Conservation (phyloP, 2,888 invertebrate genomes). For the Sylvicola cinctus region DNA sequence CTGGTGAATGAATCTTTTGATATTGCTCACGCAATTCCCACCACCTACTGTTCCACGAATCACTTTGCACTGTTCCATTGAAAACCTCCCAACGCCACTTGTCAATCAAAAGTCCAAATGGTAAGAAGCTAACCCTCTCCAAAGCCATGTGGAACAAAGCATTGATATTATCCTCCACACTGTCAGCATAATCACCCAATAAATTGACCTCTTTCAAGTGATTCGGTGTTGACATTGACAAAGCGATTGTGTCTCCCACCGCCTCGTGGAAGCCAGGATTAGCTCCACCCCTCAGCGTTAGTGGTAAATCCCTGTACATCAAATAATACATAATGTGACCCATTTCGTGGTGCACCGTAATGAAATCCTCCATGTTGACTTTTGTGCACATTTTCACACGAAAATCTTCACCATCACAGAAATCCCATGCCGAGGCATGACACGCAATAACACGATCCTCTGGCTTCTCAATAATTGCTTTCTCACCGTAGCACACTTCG, state of each 20-base stretch:
- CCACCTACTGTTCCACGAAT: constrained; percentile 27
- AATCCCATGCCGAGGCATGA: constrained; percentile 36
- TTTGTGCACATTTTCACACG: constrained; percentile 9
- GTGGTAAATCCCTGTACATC: constrained; percentile 49
- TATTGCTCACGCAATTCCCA: constrained; percentile 24
- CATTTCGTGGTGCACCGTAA: constrained; percentile 33
- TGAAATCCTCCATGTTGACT: constrained; percentile 7
- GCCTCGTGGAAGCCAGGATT: constrained; percentile 35
- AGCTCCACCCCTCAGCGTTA: constrained; percentile 45
- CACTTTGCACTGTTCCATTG: constrained; percentile 20
- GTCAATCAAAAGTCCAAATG: constrained; percentile 34
- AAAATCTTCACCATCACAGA: constrained; percentile 29
- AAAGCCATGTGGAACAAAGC: constrained; percentile 27
- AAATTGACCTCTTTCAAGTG: constrained; percentile 15
- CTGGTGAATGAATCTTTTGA: constrained; percentile 26
- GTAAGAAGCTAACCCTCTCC: constrained; percentile 32
- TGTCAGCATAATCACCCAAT: constrained; percentile 9
- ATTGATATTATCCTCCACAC: constrained; percentile 22
- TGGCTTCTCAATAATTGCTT: constrained; percentile 31
- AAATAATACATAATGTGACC: constrained; percentile 60
- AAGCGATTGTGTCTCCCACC: constrained; percentile 27
- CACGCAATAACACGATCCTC: constrained; percentile 29
- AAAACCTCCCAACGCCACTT: constrained; percentile 37
- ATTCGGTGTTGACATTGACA: constrained; percentile 22
- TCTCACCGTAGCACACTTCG: constrained; percentile 24